Conservation (phyloP, 2,797 vertebrate species). For the Lagorchestes hirsutus region DNA sequence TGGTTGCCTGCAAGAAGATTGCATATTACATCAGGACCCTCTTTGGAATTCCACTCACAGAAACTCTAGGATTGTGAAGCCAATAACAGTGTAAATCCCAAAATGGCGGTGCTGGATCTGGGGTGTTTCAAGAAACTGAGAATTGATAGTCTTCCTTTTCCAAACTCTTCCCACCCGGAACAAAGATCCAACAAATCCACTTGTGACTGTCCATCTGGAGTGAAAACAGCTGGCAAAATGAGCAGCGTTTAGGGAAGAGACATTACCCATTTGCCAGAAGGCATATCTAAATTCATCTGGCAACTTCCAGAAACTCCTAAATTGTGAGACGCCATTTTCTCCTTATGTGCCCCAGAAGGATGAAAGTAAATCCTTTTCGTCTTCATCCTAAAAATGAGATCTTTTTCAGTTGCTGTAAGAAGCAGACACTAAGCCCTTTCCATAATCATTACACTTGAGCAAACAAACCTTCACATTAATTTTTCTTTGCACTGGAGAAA, state of each 20-base stretch:
- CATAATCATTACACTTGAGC: slow-evolving; percentile 44
- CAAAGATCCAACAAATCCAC: slow-evolving; percentile 54
- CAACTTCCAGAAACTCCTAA: slow-evolving; percentile 59
- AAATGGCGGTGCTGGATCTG: slow-evolving; percentile 80
- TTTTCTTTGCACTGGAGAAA: slow-evolving; percentile 50
- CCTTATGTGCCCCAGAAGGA: slow-evolving; percentile 59
- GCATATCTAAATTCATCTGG: slow-evolving; percentile 55
- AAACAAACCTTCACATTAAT: slow-evolving; percentile 42
- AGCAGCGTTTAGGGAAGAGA: slow-evolving; percentile 82
- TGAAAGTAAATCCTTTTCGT: slow-evolving; percentile 64
- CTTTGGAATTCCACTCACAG: slow-evolving; percentile 85
- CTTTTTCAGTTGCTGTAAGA: slow-evolving; percentile 63
- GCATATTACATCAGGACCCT: slow-evolving; percentile 85
- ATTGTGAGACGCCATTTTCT: slow-evolving; percentile 52
- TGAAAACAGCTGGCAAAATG: slow-evolving; percentile 70
- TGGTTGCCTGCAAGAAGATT: not conserved
- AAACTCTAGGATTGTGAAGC: slow-evolving; percentile 74
- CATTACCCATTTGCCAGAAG: slow-evolving; percentile 79
- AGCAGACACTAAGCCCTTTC: slow-evolving; percentile 50
- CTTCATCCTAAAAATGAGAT: slow-evolving; percentile 58
- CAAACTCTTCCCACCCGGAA: slow-evolving; percentile 67
- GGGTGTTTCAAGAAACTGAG: slow-evolving; percentile 80
- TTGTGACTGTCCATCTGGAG: slow-evolving; percentile 77
- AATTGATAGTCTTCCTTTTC: slow-evolving; percentile 49
- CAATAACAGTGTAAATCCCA: slow-evolving; percentile 73